These are phyloP conservation scores for Hesperia comma DNA, from an alignment of 2,888 invertebrate species.

Conservation along the genomic window DNA sequence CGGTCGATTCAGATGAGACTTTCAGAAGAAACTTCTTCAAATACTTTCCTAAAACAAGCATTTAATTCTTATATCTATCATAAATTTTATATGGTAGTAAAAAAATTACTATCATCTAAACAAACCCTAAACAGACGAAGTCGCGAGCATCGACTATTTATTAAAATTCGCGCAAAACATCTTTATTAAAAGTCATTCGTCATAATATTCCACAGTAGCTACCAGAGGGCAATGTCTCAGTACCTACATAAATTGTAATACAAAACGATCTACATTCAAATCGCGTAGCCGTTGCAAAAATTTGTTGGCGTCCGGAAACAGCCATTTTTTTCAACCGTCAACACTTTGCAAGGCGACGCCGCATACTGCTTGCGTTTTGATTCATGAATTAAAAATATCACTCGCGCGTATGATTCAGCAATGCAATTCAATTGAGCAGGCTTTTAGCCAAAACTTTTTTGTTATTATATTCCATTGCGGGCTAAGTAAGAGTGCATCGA, in stretches of 20 bases:
- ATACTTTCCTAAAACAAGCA: no score
- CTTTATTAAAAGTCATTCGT: constrained; percentile 17
- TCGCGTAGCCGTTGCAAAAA: constrained; percentile 61
- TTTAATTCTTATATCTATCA: no score
- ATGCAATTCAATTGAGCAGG: constrained; percentile 19
- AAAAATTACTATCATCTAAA: no score
- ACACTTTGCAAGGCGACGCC: constrained; percentile 50
- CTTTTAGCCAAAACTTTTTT: constrained; percentile 16
- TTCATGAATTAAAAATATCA: constrained; percentile 77
- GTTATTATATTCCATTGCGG: constrained; percentile 5
- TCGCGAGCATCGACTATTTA: no score
- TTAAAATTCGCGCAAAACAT: background rate
- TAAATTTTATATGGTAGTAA: no score
- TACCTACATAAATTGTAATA: constrained; percentile 40
- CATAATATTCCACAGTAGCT: constrained; percentile 22
- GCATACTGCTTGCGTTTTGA: constrained; percentile 58
- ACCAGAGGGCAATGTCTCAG: constrained; percentile 28
- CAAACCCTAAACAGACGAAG: no score
- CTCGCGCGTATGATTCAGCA: constrained; percentile 48
- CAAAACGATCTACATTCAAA: constrained; percentile 48
- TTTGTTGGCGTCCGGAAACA: constrained; percentile 67
- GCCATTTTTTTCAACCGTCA: constrained; percentile 50
- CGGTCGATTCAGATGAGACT: no score
- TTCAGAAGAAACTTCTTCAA: no score
- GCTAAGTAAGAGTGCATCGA: background rate